Conservation (phyloP, 2,113 vertebrate species). For the Microtus richardsoni region DNA sequence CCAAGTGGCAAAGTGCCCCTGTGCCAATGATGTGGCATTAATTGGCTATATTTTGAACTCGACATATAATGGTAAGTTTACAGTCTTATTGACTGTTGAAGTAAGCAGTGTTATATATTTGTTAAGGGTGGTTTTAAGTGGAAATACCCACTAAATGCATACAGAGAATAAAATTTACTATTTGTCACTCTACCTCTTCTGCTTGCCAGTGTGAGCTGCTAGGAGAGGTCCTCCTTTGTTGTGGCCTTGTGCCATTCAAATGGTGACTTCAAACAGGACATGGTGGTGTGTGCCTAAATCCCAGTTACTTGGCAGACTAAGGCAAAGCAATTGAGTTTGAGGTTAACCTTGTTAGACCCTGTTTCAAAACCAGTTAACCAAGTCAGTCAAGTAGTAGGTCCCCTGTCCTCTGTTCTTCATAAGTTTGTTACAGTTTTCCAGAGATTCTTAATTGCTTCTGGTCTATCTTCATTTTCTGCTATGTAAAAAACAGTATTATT, state of each 20-base stretch:
- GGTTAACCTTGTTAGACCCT: neutral
- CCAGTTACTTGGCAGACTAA: neutral
- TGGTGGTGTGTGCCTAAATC: neutral
- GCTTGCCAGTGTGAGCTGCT: neutral
- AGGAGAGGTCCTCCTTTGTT: neutral
- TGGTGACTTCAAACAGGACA: no score
- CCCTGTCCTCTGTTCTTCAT: neutral
- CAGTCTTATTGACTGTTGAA: neutral
- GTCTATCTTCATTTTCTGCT: neutral
- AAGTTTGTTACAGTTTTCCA: neutral
- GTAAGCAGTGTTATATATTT: neutral
- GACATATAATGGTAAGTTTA: neutral
- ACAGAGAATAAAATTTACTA: neutral
- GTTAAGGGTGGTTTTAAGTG: neutral
- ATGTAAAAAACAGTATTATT: neutral
- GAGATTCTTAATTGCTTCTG: neutral
- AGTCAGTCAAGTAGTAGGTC: neutral
- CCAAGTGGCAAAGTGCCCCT: constrained; percentile 68
- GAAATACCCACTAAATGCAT: neutral
- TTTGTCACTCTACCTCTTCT: neutral
- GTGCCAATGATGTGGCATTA: constrained; percentile 74
- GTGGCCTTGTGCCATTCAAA: neutral
- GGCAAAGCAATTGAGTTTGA: neutral
- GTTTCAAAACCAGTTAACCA: neutral
- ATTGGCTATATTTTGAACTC: constrained; percentile 3